Conservation (phyloP, 2,888 invertebrate genomes). For the Zele albiditarsus region DNA sequence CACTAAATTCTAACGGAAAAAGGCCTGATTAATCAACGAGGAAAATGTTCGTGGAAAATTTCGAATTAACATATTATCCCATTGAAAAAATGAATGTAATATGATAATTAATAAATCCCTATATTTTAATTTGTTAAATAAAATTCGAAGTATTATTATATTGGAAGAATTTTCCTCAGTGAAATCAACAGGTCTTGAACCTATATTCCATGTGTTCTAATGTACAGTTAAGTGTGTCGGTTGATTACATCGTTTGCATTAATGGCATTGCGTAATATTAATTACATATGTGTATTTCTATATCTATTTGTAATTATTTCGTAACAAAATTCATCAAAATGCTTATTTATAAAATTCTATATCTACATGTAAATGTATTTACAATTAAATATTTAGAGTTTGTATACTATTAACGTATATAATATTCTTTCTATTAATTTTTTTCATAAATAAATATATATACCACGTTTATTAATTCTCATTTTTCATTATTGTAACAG, state of each 20-base stretch:
- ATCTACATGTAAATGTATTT: too few relatives aligned
- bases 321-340: too few relatives aligned
- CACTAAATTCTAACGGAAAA: too few relatives aligned
- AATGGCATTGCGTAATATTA: not conserved
- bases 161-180: not conserved
- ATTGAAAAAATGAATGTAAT: too few relatives aligned
- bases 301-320: too few relatives aligned
- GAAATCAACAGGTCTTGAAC: not conserved
- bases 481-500: constrained; percentile 70
- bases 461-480: not conserved
- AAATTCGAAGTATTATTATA: not conserved
- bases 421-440: constrained; percentile 2
- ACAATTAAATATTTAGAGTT: too few relatives aligned
- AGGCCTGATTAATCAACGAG: too few relatives aligned
- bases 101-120: too few relatives aligned
- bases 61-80: too few relatives aligned
- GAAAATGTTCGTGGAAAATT: too few relatives aligned
- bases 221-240: not conserved
- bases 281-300: not conserved
- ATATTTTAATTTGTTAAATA: not conserved
- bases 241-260: not conserved
- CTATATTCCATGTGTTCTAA: not conserved
- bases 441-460: not conserved
- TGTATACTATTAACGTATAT: not conserved
- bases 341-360: too few relatives aligned